Base-by-base conservation (phyloP, 2,797 vertebrate species). In the Naso thynnoides region DNA sequence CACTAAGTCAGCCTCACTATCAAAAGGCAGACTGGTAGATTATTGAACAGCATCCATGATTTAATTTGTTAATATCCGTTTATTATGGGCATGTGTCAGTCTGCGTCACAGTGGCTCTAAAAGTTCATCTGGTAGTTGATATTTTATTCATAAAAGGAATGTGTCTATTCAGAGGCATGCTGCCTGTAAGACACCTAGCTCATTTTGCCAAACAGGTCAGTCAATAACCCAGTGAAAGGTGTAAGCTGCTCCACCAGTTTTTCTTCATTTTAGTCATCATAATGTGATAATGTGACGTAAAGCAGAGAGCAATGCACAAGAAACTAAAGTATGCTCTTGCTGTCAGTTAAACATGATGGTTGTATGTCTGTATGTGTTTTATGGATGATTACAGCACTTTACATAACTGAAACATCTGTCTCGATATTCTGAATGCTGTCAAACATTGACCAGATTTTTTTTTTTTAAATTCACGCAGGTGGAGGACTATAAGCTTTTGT, bases 401-500 rank as follows among this genome's bases (percentile, higher is more conserved):
- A 23, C 18, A 14, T 8, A 19, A 49, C 26, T 19, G 6, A 16
- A 26, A 7, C 8, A 14, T n/a, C 19, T 42, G n/a, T 59, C 18
- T 47, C 57, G 5, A 39, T 31, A 29, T 2, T 33, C 8, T 48
- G 54, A 60, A 23, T 26, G 13, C 18, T 21, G n/a, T 39, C 14
- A 72, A 55, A 69, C 18, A 21, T 44, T 73, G 31, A 19, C 8
- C n/a, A 6, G 39, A 49, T 57, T 61, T 50, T 0, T 5, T 21
- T 48, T 44, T 48, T 39, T 73, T 19, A 18, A 11, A 59, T 54
- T 24, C 24, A 64, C 33, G 62, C 70, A 83, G 63, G 58, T 81
- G 39, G 54, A 77, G 50, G 1, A 71, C 69, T 76, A 52, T 53
- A 45, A 49, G 73, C 59, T 67, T 74, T 52, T 79, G 66, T 77